Evolutionary conservation across 1,140 invertebrate species (phyloP).

Genomic region (Helicoverpa zea): DNA sequence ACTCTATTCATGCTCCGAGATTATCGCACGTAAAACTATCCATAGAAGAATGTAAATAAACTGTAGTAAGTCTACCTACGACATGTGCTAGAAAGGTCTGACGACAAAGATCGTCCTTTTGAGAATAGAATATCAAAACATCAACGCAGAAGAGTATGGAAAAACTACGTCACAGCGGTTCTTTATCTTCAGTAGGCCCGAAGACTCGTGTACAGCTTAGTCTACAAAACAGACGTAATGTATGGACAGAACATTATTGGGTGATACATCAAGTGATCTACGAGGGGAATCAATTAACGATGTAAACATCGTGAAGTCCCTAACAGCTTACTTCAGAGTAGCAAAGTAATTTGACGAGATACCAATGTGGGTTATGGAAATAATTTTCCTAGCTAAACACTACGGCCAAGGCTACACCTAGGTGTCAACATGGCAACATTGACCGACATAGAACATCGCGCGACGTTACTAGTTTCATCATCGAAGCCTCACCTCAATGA

Average conservation of each 20-base stretch:
- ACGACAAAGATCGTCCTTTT: neutral
- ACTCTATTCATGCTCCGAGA: no score
- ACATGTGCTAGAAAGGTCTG: neutral
- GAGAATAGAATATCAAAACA: neutral
- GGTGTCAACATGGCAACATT: constrained; percentile 74
- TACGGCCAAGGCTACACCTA: constrained; percentile 48
- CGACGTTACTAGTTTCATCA: constrained; percentile 60
- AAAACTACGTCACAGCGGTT: constrained; percentile 1
- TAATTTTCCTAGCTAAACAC: constrained; percentile 31
- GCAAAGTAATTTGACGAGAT: no score
- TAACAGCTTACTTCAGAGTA: no score
- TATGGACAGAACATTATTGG: no score
- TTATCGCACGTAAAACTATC: no score
- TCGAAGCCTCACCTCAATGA: constrained; percentile 17
- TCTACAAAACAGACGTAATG: no score
- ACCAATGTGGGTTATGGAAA: constrained; percentile 26
- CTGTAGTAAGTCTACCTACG: no score
- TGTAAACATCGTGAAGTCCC: no score
- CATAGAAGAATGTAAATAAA: no score
- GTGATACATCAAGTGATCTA: no score
- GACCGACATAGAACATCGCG: constrained; percentile 72
- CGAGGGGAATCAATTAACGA: no score
- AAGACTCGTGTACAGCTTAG: no score
- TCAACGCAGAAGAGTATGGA: neutral
- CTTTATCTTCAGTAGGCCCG: neutral